Conservation (phyloP, 2,888 invertebrate species). For the Ditula angustiorana region DNA sequence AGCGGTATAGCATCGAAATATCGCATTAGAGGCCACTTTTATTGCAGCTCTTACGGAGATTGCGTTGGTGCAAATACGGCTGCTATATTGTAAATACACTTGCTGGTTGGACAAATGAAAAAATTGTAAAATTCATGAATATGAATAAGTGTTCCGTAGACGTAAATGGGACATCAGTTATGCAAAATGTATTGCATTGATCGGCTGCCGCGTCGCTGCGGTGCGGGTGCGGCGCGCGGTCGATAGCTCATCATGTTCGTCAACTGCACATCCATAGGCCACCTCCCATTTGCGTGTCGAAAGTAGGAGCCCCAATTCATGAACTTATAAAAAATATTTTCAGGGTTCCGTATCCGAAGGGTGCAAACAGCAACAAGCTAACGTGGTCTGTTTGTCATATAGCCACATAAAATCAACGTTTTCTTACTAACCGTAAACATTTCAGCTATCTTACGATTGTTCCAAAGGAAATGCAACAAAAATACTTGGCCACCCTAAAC, state of each 20-base stretch:
- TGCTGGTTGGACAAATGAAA: slow-evolving; percentile 77
- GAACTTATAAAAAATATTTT: too few species aligned
- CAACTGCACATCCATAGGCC: slow-evolving; percentile 51
- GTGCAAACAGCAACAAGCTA: too few species aligned
- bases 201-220: slow-evolving; percentile 54
- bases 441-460: neutral
- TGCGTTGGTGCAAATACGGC: slow-evolving; percentile 76
- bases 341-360: too few species aligned
- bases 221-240: slow-evolving; percentile 56
- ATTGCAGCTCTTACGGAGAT: slow-evolving; percentile 75
- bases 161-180: slow-evolving; percentile 82
- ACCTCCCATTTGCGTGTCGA: too few species aligned
- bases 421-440: neutral
- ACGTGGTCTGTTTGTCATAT: too few species aligned
- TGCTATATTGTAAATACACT: slow-evolving; percentile 76
- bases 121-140: slow-evolving; percentile 83
- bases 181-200: slow-evolving; percentile 81
- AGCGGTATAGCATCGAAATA: slow-evolving; percentile 65
- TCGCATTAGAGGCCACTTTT: slow-evolving; percentile 67
- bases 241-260: slow-evolving; percentile 48
- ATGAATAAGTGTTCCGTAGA: slow-evolving; percentile 79
- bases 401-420: slow-evolving; percentile 5
- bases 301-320: too few species aligned
- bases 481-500: slow-evolving; percentile 24
- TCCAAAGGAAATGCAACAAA: slow-evolving; percentile 13